A percentile compares a stretch with the other conserved stretches of the same genome.
These are phyloP conservation scores for Zosterops lateralis DNA, from an alignment of 2,113 vertebrate genomes.

Conservation along the genomic window DNA sequence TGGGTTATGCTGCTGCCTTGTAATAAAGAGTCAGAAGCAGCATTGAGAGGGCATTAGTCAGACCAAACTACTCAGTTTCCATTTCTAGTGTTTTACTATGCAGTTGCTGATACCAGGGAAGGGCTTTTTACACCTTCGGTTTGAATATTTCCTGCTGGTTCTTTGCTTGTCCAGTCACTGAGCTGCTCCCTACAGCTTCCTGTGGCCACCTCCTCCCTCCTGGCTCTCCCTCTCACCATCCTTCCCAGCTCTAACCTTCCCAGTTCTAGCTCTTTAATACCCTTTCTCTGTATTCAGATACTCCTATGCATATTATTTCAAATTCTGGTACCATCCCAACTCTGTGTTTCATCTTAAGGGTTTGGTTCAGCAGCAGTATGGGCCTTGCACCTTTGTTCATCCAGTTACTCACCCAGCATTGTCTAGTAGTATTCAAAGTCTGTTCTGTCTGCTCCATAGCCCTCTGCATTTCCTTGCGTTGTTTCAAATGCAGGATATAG, in stretches of 20 bases:
- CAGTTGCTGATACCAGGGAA: background rate
- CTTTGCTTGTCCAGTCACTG: rapidly evolving
- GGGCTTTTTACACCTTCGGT: background rate
- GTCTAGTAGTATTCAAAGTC: background rate
- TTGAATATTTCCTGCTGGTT: background rate
- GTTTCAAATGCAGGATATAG: background rate
- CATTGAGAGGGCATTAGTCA: background rate
- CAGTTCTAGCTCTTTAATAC: background rate
- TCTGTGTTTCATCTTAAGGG: background rate
- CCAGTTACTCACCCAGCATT: background rate
- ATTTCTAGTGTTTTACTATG: background rate
- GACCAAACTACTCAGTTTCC: background rate
- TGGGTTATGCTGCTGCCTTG: background rate
- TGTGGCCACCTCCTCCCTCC: background rate
- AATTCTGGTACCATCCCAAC: background rate
- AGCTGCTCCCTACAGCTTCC: background rate
- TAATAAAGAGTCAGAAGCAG: background rate
- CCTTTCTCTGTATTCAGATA: background rate
- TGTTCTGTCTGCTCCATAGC: background rate
- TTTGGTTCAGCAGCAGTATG: background rate
- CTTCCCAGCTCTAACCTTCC: background rate
- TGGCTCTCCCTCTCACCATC: background rate
- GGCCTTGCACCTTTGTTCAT: background rate
- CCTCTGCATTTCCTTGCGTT: background rate
- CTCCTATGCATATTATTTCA: background rate